Base-by-base conservation (phyloP, 1,140 invertebrate genomes). In the Neodiprion lecontei region DNA sequence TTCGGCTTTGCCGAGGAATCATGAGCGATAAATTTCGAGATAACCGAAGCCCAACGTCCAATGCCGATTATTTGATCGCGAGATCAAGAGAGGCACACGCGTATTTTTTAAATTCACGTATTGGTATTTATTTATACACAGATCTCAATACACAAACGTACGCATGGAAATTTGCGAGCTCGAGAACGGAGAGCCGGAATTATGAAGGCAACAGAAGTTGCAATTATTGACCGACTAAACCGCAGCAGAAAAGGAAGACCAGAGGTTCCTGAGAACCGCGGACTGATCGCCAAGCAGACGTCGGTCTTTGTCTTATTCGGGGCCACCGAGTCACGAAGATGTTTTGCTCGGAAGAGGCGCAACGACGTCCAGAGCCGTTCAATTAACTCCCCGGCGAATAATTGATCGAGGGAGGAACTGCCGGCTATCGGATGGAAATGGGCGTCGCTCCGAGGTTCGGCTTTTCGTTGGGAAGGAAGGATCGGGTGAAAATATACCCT, bases 201-300 rank as follows among this genome's bases (percentile, higher is more conserved):
- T 40, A 40, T 17, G n/a, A 17, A 17, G 53, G 4, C 11, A 5
- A 61, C 53, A 61, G 53, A 61, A 61, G 53, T 61, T 17, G 53
- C 53, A 61, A 61, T 61, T 61, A 61, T 61, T 61, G 53, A 61
- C 53, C 53, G 53, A 61, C 53, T 61, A 61, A 61, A 61, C 53
- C 9, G 53, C 53, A 9, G 53, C 28, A 40, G 28, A 40, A 40
- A 40, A 40, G 28, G 28, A 40, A 40, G 28, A 40, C 28, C 28
- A 40, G 28, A 40, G 53, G 53, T 61, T 61, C 53, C 53, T 61
- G 53, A 61, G 53, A 61, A 61, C 53, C 53, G 9, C 8, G n/a
- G 53, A 61, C 53, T 2, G 28, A 40, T 40, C 28, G 28, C 53
- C 11, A 61, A 61, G 11, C 53, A 61, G 53, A 5, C 53, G 53